These are phyloP conservation scores for Galeopsomyia nigrocyanea DNA, from an alignment of 2,888 invertebrate genomes.

Conservation along the genomic window DNA sequence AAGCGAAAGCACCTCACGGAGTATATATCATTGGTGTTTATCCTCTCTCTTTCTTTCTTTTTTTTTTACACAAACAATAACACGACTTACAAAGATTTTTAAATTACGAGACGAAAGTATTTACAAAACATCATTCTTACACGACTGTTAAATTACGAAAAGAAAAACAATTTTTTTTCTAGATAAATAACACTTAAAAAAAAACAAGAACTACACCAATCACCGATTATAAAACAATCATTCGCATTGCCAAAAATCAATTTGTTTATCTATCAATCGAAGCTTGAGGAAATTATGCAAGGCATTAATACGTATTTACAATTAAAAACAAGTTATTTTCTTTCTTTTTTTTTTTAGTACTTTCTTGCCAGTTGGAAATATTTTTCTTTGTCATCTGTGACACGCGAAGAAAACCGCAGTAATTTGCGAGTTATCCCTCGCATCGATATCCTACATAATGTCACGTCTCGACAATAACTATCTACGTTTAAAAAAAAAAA, in stretches of 20 bases:
- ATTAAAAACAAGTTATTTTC: slow-evolving; percentile 1
- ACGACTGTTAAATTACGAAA: slow-evolving; percentile 31
- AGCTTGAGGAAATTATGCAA: too few relatives aligned
- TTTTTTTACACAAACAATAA: slow-evolving; percentile 11
- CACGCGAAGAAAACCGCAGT: background rate
- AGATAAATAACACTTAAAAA: slow-evolving; percentile 21
- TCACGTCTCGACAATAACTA: slow-evolving; percentile 35
- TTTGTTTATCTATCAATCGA: background rate
- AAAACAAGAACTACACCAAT: slow-evolving; percentile 26
- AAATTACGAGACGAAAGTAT: slow-evolving; percentile 38
- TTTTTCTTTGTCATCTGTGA: slow-evolving; percentile 2
- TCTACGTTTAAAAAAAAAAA: slow-evolving; percentile 30
- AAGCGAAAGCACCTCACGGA: slow-evolving; percentile 27
- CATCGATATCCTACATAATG: slow-evolving; percentile 29
- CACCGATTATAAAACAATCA: slow-evolving; percentile 16
- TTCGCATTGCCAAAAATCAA: slow-evolving; percentile 6
- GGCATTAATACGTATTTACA: slow-evolving; percentile 24
- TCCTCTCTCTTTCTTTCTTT: slow-evolving; percentile 1
- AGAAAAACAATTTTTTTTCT: background rate
- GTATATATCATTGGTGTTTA: slow-evolving; percentile 31
- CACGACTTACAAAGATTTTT: slow-evolving; percentile 39
- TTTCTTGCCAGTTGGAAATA: slow-evolving; percentile 30
- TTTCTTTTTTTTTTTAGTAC: slow-evolving; percentile 15
- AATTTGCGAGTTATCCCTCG: slow-evolving; percentile 36
- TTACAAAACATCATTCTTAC: slow-evolving; percentile 36